Evolutionary conservation across 2,113 vertebrate species (phyloP).

Genomic region (zebrafish (Danio rerio)): GRCz12tu NC_133199.1:737001-737500

Average conservation of each 20-base stretch:
- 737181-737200: conserved; percentile 1
- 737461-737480: conserved; percentile 55
- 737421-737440: conserved; percentile 46
- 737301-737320: conserved; percentile 48
- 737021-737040: too few species aligned
- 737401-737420: conserved; percentile 62
- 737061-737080: too few species aligned
- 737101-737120: not conserved
- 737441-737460: conserved; percentile 61
- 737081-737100: not conserved
- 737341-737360: conserved; percentile 62
- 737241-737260: conserved; percentile 40
- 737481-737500: conserved; percentile 57
- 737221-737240: conserved; percentile 41
- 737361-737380: conserved; percentile 49
- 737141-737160: not conserved
- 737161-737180: not conserved
- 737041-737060: too few species aligned
- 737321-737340: conserved; percentile 52
- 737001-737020: too few species aligned
- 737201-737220: not conserved
- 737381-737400: conserved; percentile 53
- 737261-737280: conserved; percentile 49
- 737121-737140: too few species aligned
- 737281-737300: conserved; percentile 60